phyloP scores from a whole-genome alignment of 2,888 invertebrate species.

The Volucella inanis region DNA sequence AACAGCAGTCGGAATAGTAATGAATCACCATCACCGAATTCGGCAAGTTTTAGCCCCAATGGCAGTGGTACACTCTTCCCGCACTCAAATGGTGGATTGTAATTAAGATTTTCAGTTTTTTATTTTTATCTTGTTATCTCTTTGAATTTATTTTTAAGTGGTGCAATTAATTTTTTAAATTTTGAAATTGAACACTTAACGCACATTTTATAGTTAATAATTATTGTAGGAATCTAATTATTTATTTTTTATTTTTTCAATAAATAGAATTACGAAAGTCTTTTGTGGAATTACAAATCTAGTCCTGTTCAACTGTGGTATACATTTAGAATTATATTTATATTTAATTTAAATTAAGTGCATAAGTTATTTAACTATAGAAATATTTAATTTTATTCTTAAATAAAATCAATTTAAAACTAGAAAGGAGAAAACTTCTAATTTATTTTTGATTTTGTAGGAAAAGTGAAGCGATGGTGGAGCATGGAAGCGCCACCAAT shows the following conservation, averaged over 20 bases:
- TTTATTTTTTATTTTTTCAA: conserved; percentile 25
- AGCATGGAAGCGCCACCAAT: no score
- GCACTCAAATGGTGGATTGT: conserved; percentile 67
- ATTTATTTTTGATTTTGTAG: neutral
- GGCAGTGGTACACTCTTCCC: conserved; percentile 71
- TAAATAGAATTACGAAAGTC: neutral
- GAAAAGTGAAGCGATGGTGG: neutral
- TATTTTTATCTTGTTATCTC: no score
- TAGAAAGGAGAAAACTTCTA: neutral
- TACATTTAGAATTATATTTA: conserved; percentile 50
- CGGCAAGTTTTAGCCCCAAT: conserved; percentile 76
- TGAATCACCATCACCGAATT: conserved; percentile 66
- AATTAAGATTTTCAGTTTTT: neutral
- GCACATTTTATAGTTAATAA: conserved; percentile 3
- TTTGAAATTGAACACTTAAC: neutral
- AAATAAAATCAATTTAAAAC: conserved; percentile 27
- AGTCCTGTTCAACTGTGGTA: conserved; percentile 71
- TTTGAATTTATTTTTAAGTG: conserved; percentile 15
- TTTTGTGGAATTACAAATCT: conserved; percentile 51
- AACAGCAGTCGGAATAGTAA: conserved; percentile 60
- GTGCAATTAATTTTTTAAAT: conserved; percentile 30
- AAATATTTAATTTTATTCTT: conserved; percentile 24
- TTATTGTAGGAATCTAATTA: conserved; percentile 21
- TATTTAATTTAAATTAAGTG: conserved; percentile 73
- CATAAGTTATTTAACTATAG: conserved; percentile 24